Percentiles rank a stretch among this genome's conserved stretches.
These are phyloP conservation scores for Tetraneura akinire DNA, from an alignment of 1,140 invertebrate genomes.

Conservation along the genomic window DNA sequence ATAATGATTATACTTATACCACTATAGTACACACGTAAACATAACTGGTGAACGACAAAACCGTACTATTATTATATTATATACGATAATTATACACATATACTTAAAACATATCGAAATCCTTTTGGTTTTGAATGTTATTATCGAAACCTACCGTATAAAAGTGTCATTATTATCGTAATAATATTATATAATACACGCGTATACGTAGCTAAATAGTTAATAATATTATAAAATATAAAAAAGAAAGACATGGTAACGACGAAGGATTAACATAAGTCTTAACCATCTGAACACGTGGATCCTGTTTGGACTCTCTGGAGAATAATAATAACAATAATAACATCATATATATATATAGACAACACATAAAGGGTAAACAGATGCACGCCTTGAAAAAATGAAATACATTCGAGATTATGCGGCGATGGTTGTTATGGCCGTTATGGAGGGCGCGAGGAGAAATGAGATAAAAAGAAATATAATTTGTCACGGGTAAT, in stretches of 20 bases:
- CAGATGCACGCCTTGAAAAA: neutral
- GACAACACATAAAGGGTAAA: neutral
- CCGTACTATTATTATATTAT: neutral
- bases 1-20: too few relatives aligned
- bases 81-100: too few relatives aligned
- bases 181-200: too few relatives aligned
- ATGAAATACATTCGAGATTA: slow-evolving; percentile 3
- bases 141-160: slow-evolving; percentile 16
- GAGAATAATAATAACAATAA: slow-evolving; percentile 13
- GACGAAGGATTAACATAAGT: slow-evolving; percentile 28
- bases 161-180: neutral
- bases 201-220: neutral
- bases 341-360: neutral
- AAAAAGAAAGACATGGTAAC: neutral
- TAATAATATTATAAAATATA: neutral
- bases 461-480: neutral
- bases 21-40: too few relatives aligned
- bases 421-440: neutral
- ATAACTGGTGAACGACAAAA: neutral
- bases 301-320: neutral
- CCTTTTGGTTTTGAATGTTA: neutral
- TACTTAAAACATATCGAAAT: too few relatives aligned
- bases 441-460: neutral
- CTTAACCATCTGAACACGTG: neutral
- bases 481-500: slow-evolving; percentile 46